These are phyloP conservation scores for Chelonia mydas DNA, from an alignment of 2,797 vertebrate genomes.

Conservation along the genomic window DNA sequence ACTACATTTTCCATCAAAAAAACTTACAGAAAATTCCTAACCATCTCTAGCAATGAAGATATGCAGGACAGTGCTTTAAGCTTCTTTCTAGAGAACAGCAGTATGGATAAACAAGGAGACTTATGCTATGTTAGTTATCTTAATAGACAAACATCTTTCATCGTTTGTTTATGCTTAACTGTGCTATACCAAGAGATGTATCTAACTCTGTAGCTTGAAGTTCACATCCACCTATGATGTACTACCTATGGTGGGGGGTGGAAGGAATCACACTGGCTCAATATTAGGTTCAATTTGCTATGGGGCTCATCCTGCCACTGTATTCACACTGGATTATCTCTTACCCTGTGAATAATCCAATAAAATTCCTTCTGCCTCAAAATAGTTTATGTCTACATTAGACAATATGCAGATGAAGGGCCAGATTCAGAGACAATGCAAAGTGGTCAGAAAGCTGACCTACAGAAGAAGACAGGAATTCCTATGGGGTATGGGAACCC, in stretches of 20 bases:
- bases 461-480: accelerated
- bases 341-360: background rate
- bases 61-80: background rate
- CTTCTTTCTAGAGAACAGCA: background rate
- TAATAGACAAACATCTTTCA: background rate
- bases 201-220: background rate
- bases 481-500: background rate
- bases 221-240: background rate
- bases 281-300: background rate
- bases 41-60: background rate
- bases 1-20: background rate
- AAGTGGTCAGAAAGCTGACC: background rate
- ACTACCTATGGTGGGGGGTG: accelerated
- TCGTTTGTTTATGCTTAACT: background rate
- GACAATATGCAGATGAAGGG: background rate
- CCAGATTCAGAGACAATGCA: background rate
- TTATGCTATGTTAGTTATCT: background rate
- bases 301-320: background rate
- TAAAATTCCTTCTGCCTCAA: background rate
- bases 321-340: background rate
- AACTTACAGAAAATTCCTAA: background rate
- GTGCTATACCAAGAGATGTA: background rate
- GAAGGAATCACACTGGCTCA: background rate
- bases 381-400: background rate
- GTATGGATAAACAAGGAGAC: background rate